phyloP scores from a whole-genome alignment of 2,888 invertebrate species.

The Acleris literana region DNA sequence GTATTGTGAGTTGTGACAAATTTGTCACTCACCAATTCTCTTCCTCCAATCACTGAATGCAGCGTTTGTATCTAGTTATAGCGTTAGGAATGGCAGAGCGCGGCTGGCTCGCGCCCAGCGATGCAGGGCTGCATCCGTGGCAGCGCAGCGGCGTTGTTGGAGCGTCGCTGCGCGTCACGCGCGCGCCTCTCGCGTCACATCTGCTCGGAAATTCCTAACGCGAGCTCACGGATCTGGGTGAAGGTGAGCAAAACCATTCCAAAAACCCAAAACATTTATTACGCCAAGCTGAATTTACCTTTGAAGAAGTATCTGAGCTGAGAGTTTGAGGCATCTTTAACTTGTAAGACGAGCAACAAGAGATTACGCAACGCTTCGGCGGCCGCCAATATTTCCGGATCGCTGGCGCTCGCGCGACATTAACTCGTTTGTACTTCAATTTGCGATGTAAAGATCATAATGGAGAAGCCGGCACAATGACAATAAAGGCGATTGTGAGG shows the following conservation, averaged over 20 bases:
- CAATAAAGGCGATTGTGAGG: constrained; percentile 38
- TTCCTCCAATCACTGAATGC: neutral
- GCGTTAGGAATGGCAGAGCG: constrained; percentile 31
- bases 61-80: neutral
- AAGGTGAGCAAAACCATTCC: neutral
- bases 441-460: constrained; percentile 54
- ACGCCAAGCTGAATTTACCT: too few species aligned
- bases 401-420: constrained; percentile 47
- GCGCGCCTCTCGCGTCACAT: neutral
- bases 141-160: neutral
- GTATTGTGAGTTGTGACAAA: too few species aligned
- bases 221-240: neutral
- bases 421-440: constrained; percentile 55
- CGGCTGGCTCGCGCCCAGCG: constrained; percentile 21
- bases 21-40: too few species aligned
- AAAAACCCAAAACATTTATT: neutral
- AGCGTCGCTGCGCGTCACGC: neutral
- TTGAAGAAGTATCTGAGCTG: too few species aligned
- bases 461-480: constrained; percentile 41
- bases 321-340: neutral
- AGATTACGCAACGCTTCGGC: constrained; percentile 12
- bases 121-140: constrained; percentile 26
- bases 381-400: constrained; percentile 25
- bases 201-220: constrained; percentile 1
- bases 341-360: constrained; percentile 10